phyloP scores from a whole-genome alignment of 2,888 invertebrate genomes.

The Colletes collaris region DNA sequence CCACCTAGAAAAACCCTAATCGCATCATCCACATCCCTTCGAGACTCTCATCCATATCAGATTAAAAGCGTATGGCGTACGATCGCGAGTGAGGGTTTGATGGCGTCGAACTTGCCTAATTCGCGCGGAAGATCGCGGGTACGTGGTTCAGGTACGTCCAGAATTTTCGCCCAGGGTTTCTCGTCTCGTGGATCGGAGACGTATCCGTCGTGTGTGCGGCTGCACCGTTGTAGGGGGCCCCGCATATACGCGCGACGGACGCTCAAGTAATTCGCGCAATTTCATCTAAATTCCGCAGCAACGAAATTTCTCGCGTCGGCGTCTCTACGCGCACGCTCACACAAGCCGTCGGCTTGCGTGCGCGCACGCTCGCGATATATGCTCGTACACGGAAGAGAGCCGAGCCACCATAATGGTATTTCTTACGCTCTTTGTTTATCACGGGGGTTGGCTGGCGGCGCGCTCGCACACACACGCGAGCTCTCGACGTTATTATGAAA shows the following conservation, averaged over 20 bases:
- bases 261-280: conserved; percentile 81
- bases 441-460: conserved; percentile 51
- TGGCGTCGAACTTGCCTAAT: too few species aligned
- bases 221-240: background rate
- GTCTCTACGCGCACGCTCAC: conserved; percentile 53
- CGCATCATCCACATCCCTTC: too few species aligned
- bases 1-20: too few species aligned
- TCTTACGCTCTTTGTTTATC: conserved; percentile 81
- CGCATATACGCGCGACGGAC: conserved; percentile 24
- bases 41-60: too few species aligned
- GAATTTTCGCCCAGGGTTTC: conserved; percentile 54
- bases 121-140: conserved; percentile 21
- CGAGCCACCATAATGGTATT: conserved; percentile 71
- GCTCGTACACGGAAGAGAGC: background rate
- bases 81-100: too few species aligned
- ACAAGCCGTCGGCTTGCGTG: conserved; percentile 4
- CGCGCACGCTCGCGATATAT: conserved; percentile 15
- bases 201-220: conserved; percentile 14
- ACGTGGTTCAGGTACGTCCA: conserved; percentile 37
- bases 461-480: conserved; percentile 14
- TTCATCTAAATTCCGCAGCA: conserved; percentile 82
- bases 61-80: too few species aligned
- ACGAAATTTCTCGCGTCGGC: conserved; percentile 78
- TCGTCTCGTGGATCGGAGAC: conserved; percentile 24
- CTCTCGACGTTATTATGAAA: conserved; percentile 77